Evolutionary conservation across 2,113 vertebrate genomes (phyloP), one percentile per base, ranked within the genome.

Genomic region (Plestiodon gilberti): DNA sequence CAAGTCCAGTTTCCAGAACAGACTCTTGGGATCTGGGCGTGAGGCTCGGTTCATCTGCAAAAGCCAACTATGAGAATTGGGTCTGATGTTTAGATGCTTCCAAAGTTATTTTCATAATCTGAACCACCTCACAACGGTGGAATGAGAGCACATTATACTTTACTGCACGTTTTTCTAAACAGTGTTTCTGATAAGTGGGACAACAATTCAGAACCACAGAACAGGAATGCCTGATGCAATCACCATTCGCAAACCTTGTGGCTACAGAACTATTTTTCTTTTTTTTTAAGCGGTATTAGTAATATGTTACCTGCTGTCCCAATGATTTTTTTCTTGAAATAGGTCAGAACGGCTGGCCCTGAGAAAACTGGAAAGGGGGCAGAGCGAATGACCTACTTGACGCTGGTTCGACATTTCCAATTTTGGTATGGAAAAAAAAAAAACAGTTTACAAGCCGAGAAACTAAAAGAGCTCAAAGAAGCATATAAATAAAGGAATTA

Each of bases 401-500:
- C 28, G 84, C 35, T 48, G 3, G 14, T n/a, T 64, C 1, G 17
- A 52, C 84, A 81, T 81, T 48, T 81, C 85, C 85, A 86, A 86
- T 73, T 86, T 86, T 81, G 85, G 85, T 81, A 81, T 86, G 85
- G 85, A 86, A 86, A 86, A 80, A 80, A 86, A 67, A 86, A 62
- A 70, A 28, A 22, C 43, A 11, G 17, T 75, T 43, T 86, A 64
- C 69, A 81, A 74, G 67, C 55, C 2, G 77, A 86, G 77, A 17
- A 78, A 61, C 38, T 23, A 59, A 33, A 64, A 78, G 48, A 38
- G 62, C 65, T 74, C 30, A 62, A 52, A 86, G 69, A 81, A 80
- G 38, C 78, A 74, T 43, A 86, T 74, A 86, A 81, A 86, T 74
- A 86, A 64, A 64, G 8, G 57, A 33, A 81, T 81, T 86, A 81